Base-by-base conservation (phyloP, 2,888 invertebrate genomes). In the Mylabris sibirica region DNA sequence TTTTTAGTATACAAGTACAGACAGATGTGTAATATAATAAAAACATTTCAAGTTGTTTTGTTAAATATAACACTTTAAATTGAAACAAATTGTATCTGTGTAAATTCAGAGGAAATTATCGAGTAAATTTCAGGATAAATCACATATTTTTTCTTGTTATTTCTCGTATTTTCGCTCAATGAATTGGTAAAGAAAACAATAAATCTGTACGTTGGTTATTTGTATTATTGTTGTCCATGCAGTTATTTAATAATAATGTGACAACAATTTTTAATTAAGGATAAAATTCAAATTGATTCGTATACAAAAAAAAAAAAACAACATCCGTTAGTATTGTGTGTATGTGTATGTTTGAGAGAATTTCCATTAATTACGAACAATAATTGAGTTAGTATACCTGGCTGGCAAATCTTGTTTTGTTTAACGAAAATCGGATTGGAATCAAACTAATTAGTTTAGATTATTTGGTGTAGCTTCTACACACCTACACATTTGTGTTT, bases 11-110 rank as follows among this genome's bases (percentile, higher is more conserved):
- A 8, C 30, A 30, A 44, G 44, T 63, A 44, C 34, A 24, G 64
- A 57, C 30, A 53, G 59, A 49, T 44, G 9, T 24, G 30, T 30
- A n/a, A 6, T 30, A 30, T 30, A 8, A n/a, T 0, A 8, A 63
- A 35, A 69, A 69, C 69, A 30, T 59, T 66, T 66, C 69, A 61
- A 62, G 64, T 66, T 67, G 66, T 70, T 22, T 14, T 70, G 64
- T 63, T 70, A 59, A 67, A 70, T 64, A 3, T 34, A 14, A 5
- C 66, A 59, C 61, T 30, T 62, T 63, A 63, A 67, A 24, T 8
- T 14, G 41, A 17, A 63, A 44, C 59, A 63, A 57, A 44, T 38
- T 38, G 38, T 35, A 49, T 60, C 57, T 69, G 66, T 66, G 60
- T 66, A n/a, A 12, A 59, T 34, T 24, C 12, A n/a, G 6, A 20